Evolutionary conservation across 35 echinoderm and acorn worm species (phyloP).

Genomic region (Heliocidaris erythrogramma): DNA sequence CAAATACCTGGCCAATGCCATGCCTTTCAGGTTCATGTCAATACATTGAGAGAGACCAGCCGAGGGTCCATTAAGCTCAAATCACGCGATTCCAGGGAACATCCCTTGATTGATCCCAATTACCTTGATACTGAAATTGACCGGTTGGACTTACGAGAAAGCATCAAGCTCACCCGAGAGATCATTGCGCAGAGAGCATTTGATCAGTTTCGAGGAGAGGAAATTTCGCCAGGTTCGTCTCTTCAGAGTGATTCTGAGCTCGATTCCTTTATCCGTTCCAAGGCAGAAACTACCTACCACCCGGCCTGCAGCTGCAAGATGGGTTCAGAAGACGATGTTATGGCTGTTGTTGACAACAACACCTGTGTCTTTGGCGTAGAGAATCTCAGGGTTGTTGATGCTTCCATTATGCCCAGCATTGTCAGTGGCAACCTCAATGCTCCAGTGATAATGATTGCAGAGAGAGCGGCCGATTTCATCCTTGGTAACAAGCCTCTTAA

Average conservation of each 20-base stretch:
- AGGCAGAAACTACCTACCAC: constrained; percentile 80
- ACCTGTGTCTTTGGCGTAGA: constrained; percentile 81
- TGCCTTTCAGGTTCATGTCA: constrained; percentile 87
- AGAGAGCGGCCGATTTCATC: constrained; percentile 92
- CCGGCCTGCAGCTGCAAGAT: constrained; percentile 94
- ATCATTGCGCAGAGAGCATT: constrained; percentile 86
- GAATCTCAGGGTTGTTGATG: constrained; percentile 87
- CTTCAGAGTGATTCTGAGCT: constrained; percentile 69
- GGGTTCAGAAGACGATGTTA: constrained; percentile 83
- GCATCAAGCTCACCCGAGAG: constrained; percentile 75
- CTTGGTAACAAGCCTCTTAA: constrained; percentile 60
- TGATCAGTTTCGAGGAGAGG: constrained; percentile 69
- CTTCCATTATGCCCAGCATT: constrained; percentile 96
- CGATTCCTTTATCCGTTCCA: constrained; percentile 77
- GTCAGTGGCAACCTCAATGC: constrained; percentile 91
- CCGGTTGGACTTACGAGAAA: constrained; percentile 75
- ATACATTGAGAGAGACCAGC: constrained; percentile 73
- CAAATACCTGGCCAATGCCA: constrained; percentile 62
- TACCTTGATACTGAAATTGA: constrained; percentile 92
- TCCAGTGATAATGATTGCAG: constrained; percentile 97
- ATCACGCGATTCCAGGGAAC: constrained; percentile 63
- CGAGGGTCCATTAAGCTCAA: constrained; percentile 71
- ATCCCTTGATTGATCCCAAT: constrained; percentile 86
- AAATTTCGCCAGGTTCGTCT: constrained; percentile 76
- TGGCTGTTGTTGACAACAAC: constrained; percentile 84